Evolutionary conservation across 2,113 vertebrate genomes (phyloP), one percentile per base, ranked within the genome.

Genomic region (Oreochromis niloticus): DNA sequence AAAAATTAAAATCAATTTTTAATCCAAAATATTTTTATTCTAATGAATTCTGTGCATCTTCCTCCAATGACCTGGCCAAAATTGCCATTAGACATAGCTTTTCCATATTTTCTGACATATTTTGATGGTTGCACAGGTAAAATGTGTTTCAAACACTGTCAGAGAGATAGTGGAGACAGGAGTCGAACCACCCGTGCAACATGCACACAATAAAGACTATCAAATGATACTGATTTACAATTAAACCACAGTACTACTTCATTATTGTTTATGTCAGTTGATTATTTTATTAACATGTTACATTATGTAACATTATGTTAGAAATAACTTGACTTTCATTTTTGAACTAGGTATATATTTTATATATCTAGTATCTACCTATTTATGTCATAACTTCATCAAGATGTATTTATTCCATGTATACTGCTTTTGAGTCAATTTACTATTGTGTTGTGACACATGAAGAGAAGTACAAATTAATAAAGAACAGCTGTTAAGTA

Each of bases 401-500:
- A 24, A 1, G 68, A 46, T 48, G 24, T 30, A 75, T 48, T 14
- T 2, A 17, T 27, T 2, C n/a, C 68, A 27, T 17, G 5, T 73
- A 27, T 48, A 2, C 41, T 75, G 41, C 41, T 30, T 48, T 75
- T 75, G 24, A 48, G 68, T 48, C 39, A 1, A 73, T 27, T 73
- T 46, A 48, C 22, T 73, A 48, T 17, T 27, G 41, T 17, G 22
- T 48, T 41, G 11, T 41, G 36, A 41, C 34, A 71, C 12, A 9
- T 43, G 1, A 2, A 46, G 66, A 73, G 22, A 71, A 71, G 66
- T 43, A 0, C 7, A 43, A 43, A 71, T 43, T 9, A 71, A 71
- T 80, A 86, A 93, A 92, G 83, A 95, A 89, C 82, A 85, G 82
- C 91, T 95, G 94, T 89, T 75, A 89, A 66, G 32, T 82, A 41